These are phyloP conservation scores for Hipparchia semele DNA, from an alignment of 2,888 invertebrate genomes.

Conservation along the genomic window DNA sequence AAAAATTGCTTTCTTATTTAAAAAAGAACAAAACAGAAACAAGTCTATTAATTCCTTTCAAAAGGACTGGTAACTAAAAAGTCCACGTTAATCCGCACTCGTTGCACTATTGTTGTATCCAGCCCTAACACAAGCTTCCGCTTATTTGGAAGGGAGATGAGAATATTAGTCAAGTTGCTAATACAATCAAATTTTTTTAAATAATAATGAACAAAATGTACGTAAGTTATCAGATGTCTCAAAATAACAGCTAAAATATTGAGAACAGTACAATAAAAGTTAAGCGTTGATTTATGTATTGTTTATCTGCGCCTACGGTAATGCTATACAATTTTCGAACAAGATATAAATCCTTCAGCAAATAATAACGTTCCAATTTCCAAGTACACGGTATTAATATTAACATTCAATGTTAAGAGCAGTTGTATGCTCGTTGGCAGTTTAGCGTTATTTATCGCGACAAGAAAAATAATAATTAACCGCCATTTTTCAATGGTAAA, in stretches of 20 bases:
- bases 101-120: too few relatives aligned
- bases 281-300: slow-evolving; percentile 13
- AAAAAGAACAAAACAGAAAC: too few relatives aligned
- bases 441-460: slow-evolving; percentile 30
- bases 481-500: slow-evolving; percentile 27
- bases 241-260: slow-evolving; percentile 2
- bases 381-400: slow-evolving; percentile 9
- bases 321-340: slow-evolving; percentile 11
- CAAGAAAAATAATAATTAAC: slow-evolving; percentile 35
- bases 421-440: slow-evolving; percentile 29
- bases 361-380: background rate
- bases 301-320: slow-evolving; percentile 9
- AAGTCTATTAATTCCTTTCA: too few relatives aligned
- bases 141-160: too few relatives aligned
- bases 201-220: background rate
- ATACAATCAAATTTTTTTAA: too few relatives aligned
- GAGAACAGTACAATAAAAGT: slow-evolving; percentile 10
- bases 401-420: slow-evolving; percentile 28
- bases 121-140: too few relatives aligned
- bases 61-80: too few relatives aligned
- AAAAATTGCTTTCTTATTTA: too few relatives aligned
- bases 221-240: background rate
- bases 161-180: too few relatives aligned
- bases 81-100: too few relatives aligned
- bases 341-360: slow-evolving; percentile 17